Percentiles rank a stretch among this genome's conserved stretches.
Evolutionary conservation across 1,140 invertebrate genomes (phyloP).

Genomic region (Drosophila ananassae): DNA sequence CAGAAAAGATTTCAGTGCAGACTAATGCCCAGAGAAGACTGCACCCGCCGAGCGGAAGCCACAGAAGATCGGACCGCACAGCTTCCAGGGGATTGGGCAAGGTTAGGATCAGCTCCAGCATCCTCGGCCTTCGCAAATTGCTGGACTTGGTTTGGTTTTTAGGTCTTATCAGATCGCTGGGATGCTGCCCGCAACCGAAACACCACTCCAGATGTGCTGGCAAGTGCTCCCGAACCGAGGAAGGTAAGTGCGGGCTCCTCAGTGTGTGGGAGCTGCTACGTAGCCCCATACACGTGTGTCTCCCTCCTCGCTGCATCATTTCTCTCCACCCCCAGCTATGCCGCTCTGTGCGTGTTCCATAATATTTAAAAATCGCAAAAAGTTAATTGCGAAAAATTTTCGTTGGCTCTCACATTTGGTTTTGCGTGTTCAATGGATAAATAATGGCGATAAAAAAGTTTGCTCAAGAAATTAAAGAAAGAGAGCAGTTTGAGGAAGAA

Average conservation of each 20-base stretch:
- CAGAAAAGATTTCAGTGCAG: conserved; percentile 5
- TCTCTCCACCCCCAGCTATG: not conserved
- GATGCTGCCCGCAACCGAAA: conserved; percentile 15
- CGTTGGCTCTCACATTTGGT: conserved; percentile 20
- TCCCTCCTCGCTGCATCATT: not conserved
- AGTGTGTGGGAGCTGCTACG: conserved; percentile 52
- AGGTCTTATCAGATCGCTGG: conserved; percentile 34
- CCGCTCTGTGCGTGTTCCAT: conserved; percentile 66
- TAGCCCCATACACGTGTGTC: conserved; percentile 38
- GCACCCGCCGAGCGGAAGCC: conserved; percentile 60
- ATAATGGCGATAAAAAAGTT: conserved; percentile 54
- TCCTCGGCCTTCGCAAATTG: conserved; percentile 26
- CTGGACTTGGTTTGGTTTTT: conserved; percentile 11
- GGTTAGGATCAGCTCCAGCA: conserved; percentile 48
- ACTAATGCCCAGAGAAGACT: conserved; percentile 25
- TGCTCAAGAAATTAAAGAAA: not conserved
- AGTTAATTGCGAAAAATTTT: conserved; percentile 72
- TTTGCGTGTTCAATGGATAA: conserved; percentile 62
- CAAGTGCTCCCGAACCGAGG: conserved; percentile 47
- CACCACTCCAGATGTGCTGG: conserved; percentile 42
- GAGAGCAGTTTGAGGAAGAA: not conserved
- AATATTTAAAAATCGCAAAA: conserved; percentile 77
- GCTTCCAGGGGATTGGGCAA: conserved; percentile 62
- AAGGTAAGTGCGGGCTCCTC: not conserved
- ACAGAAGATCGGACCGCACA: conserved; percentile 59